Base-by-base conservation (phyloP, 2,888 invertebrate species). In the Macrosiphum euphorbiae region DNA sequence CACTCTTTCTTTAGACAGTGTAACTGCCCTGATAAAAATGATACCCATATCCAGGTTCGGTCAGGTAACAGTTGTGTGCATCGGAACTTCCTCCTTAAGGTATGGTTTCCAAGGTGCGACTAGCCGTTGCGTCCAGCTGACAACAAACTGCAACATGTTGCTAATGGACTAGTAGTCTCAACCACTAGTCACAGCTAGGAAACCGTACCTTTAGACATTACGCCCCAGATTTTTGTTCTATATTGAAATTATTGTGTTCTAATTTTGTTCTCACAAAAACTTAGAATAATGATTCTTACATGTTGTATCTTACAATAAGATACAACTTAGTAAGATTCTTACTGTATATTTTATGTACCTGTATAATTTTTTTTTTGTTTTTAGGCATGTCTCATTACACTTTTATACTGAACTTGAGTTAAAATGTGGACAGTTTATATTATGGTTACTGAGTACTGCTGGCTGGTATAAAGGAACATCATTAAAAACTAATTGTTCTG, bases 401-500 rank as follows among this genome's bases (percentile, higher is more conserved):
- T 98, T 98, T 0, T 98, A 98, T 96, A 98, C 98, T 95, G 98
- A 98, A 95, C 96, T 98, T 67, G 98, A 98, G 95, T 96, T 98
- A 94, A 97, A 97, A 95, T 98, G 98, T 96, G 98, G 98, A 95
- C 97, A 97, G 24, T 44, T 96, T 98, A 91, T 98, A 98, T 44
- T 95, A 97, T 97, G 95, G 98, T 98, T 85, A 97, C 97, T 92
- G 98, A 98, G 96, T 97, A 98, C 0, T 98, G 98, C 95, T 96
- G 98, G 98, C 85, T 98, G 98, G 98, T 98, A 97, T 96, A 98
- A 98, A 96, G 98, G 98, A 0, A 97, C 97, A 89, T 98, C 98
- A 91, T 98, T 97, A 95, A 97, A 98, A 94, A 97, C 97, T 88
- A 97, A 98, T 95, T 97, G 98, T 95, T 97, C 97, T 95, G 98